phyloP scores from a whole-genome alignment of 2,797 vertebrate genomes.

The Acanthopagrus latus region DNA sequence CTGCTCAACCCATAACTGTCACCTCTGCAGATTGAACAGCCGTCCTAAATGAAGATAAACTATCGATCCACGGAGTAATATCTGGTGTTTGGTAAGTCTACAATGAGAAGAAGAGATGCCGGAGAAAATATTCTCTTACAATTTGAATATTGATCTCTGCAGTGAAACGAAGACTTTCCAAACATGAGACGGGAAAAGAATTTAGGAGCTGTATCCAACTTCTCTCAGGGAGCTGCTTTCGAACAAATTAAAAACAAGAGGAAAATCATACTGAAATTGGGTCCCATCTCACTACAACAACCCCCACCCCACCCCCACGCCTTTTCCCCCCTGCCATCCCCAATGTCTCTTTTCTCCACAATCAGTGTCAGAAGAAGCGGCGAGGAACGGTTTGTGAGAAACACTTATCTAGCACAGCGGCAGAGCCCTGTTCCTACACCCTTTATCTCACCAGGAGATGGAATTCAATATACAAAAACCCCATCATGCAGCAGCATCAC shows the following conservation, averaged over 20 bases:
- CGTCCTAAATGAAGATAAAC: constrained; percentile 81
- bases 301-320: constrained; percentile 21
- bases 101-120: constrained; percentile 55
- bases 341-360: constrained; percentile 88
- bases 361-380: constrained; percentile 88
- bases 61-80: constrained; percentile 75
- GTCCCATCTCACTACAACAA: constrained; percentile 74
- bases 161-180: constrained; percentile 50
- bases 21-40: constrained; percentile 79
- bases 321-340: constrained; percentile 75
- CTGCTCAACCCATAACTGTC: constrained; percentile 84
- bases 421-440: constrained; percentile 92
- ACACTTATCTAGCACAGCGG: constrained; percentile 89
- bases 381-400: constrained; percentile 86
- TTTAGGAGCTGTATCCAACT: constrained; percentile 57
- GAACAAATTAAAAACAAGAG: constrained; percentile 82
- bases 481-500: constrained; percentile 93
- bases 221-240: constrained; percentile 63
- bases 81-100: constrained; percentile 70
- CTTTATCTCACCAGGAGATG: constrained; percentile 93
- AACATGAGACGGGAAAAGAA: constrained; percentile 53
- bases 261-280: constrained; percentile 81
- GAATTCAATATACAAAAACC: constrained; percentile 95
- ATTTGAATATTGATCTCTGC: constrained; percentile 71
- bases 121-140: constrained; percentile 52